Percentiles rank a stretch among this genome's conserved stretches.
Conservation (phyloP, 92 coral and sea anemone species). For the Ricordea florida region DNA sequence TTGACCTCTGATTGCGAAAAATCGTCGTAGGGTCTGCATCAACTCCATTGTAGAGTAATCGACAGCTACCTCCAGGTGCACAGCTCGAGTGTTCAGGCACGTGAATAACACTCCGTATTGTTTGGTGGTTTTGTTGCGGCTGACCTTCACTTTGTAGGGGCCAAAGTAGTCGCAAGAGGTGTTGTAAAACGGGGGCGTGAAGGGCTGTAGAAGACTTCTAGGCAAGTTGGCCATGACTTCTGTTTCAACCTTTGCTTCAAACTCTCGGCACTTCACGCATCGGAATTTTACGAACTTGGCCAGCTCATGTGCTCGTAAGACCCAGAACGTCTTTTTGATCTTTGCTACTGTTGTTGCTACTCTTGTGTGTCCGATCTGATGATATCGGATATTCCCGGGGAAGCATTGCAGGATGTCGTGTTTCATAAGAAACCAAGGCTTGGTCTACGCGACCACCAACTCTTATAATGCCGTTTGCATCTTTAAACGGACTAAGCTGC, state of each 20-base stretch:
- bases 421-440: constrained; percentile 32
- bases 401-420: constrained; percentile 38
- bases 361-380: constrained; percentile 26
- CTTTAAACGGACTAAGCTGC: constrained; percentile 38
- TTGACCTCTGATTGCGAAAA: constrained; percentile 59
- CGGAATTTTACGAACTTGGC: constrained; percentile 41
- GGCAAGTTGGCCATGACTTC: constrained; percentile 57
- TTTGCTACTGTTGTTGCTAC: constrained; percentile 55
- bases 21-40: constrained; percentile 54
- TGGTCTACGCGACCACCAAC: constrained; percentile 58
- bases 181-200: constrained; percentile 61
- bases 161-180: constrained; percentile 71
- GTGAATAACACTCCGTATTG: constrained; percentile 59
- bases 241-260: constrained; percentile 22
- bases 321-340: constrained; percentile 50
- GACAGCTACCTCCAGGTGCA: constrained; percentile 52
- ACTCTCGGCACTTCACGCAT: constrained; percentile 41
- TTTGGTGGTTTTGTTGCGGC: constrained; percentile 61
- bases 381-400: constrained; percentile 45
- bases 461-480: constrained; percentile 25
- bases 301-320: constrained; percentile 48
- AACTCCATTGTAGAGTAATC: constrained; percentile 72
- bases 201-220: constrained; percentile 27
- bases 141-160: constrained; percentile 38
- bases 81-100: constrained; percentile 63